Evolutionary conservation across 2,888 invertebrate species (phyloP).

Genomic region (Drosophila demipolita): DNA sequence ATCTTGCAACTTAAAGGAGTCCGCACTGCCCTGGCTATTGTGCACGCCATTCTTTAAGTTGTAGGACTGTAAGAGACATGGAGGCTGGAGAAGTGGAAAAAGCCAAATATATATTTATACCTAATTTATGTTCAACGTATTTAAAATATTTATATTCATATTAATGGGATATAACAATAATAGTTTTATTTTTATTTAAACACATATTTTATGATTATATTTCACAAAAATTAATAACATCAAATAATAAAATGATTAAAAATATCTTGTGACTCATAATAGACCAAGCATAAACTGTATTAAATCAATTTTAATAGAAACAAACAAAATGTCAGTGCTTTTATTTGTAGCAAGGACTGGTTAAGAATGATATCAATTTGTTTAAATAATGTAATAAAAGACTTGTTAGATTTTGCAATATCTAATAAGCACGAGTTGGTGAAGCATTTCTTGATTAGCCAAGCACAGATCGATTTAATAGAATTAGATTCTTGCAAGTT

Average conservation of each 20-base stretch:
- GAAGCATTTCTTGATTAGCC: not conserved
- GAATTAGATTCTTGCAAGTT: not conserved
- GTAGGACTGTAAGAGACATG: not conserved
- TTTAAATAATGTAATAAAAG: not conserved
- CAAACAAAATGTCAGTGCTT: not conserved
- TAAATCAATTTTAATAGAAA: conserved; percentile 7
- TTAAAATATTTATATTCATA: conserved; percentile 13
- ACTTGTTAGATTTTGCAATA: not conserved
- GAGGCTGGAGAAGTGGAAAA: not conserved
- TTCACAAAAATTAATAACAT: conserved; percentile 24
- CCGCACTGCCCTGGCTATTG: too few species aligned
- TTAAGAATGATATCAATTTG: not conserved
- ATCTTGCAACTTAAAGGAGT: too few species aligned
- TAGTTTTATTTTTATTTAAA: conserved; percentile 14
- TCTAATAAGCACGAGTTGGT: not conserved
- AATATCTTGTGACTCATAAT: conserved; percentile 38
- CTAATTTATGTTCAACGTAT: not conserved
- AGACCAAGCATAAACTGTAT: conserved; percentile 9
- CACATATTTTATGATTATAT: conserved; percentile 13
- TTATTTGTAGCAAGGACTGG: not conserved
- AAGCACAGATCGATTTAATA: not conserved
- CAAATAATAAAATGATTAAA: conserved; percentile 8
- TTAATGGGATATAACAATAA: conserved; percentile 17
- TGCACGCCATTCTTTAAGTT: too few species aligned
- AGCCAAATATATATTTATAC: conserved; percentile 7